Evolutionary conservation across 2,888 invertebrate species (phyloP), one percentile per base, ranked within the genome.

Genomic region (Apotomis turbidana): DNA sequence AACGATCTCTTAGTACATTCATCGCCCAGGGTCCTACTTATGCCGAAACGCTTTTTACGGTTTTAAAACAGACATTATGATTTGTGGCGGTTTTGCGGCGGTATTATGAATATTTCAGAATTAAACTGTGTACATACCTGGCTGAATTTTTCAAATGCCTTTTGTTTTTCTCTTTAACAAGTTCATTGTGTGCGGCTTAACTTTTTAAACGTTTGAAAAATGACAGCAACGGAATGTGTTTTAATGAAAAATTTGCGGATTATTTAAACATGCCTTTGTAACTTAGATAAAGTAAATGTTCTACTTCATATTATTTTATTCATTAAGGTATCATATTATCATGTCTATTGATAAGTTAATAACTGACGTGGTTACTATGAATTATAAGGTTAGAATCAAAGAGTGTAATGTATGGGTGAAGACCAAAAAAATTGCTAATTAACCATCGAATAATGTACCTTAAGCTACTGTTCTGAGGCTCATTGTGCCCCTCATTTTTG

Each of bases 31-130:
- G 72, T 76, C 68, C 71, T 74, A 83, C 89, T 90, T 86, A 68
- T 62, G 57, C 83, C 81, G 83, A 86, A 87, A 89, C 87, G 85
- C 87, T 88, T 87, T 89, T 86, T 87, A 85, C 83, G 87, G 80
- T 87, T 88, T 80, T 83, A 85, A 88, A 86, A 87, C 85, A 82
- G 83, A 82, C 83, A 81, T 79, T 84, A 89, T 91, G 91, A 91
- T 90, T 90, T 90, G 89, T 90, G 81, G 83, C 78, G 78, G 85
- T 68, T 71, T 62, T 71, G 58, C 62, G 57, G 58, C 6, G 67
- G 68, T 62, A 62, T 68, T 59, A 72, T 87, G 83, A 87, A 89
- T 88, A 87, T 85, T 86, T 83, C 74, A 79, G 86, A 87, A 85
- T 80, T 80, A 79, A 81, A 78, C 82, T 79, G 80, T 80, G 79